Evolutionary conservation across 1,140 invertebrate species (phyloP).

Genomic region (Lamellibrachia luymesi): DNA sequence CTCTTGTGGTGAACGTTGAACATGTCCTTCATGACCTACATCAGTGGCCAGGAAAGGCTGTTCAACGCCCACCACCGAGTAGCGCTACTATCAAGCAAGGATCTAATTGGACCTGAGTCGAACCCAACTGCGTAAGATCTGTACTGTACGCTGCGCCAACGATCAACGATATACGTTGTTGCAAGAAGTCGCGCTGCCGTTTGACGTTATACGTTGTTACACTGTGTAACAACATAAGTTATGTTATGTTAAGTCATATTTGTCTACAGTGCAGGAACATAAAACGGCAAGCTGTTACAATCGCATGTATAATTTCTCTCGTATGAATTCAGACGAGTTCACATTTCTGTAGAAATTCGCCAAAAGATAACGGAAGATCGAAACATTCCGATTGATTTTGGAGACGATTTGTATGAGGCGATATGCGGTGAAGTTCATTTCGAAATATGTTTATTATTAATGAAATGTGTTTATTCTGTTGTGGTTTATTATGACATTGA

Average conservation of each 20-base stretch:
- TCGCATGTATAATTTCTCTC: not conserved
- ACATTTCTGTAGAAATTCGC: too few relatives aligned
- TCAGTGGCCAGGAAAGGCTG: not conserved
- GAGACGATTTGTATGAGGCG: too few relatives aligned
- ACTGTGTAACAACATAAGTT: not conserved
- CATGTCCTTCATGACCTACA: not conserved
- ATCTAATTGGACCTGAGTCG: not conserved
- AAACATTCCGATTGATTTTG: too few relatives aligned
- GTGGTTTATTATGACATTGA: not conserved
- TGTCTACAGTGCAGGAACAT: too few relatives aligned
- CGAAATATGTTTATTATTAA: not conserved
- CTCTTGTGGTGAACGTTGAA: not conserved
- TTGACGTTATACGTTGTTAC: not conserved
- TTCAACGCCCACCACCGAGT: not conserved
- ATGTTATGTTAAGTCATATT: too few relatives aligned
- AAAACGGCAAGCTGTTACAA: too few relatives aligned
- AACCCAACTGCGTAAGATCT: not conserved
- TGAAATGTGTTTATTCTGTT: not conserved
- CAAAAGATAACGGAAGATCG: too few relatives aligned
- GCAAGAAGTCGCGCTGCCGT: not conserved
- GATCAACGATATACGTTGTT: not conserved
- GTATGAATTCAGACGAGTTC: too few relatives aligned
- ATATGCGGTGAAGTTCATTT: too few relatives aligned
- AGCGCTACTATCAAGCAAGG: not conserved
- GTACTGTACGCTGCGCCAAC: not conserved